These are phyloP conservation scores for Podarcis siculus DNA, from an alignment of 2,797 vertebrate species.

Conservation along the genomic window DNA sequence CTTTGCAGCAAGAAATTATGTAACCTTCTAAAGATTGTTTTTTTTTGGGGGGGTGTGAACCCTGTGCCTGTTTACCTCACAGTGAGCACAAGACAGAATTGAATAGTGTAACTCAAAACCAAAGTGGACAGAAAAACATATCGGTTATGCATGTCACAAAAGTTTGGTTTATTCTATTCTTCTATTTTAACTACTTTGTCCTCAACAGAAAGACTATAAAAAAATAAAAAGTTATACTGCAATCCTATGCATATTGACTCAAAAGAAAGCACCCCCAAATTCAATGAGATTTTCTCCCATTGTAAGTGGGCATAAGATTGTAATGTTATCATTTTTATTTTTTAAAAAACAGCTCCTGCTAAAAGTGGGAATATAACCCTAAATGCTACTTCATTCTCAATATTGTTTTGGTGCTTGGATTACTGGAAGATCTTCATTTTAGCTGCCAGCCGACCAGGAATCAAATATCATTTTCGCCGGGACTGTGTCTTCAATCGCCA, in stretches of 20 bases:
- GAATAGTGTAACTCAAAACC: background rate
- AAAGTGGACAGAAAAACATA: background rate
- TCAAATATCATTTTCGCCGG: constrained; percentile 92
- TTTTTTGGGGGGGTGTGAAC: too few species aligned
- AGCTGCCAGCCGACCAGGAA: constrained; percentile 81
- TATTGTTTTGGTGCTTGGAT: background rate
- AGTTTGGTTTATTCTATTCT: background rate
- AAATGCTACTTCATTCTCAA: background rate
- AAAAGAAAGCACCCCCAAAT: too few species aligned
- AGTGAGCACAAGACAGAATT: background rate
- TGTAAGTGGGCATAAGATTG: background rate
- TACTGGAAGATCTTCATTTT: constrained; percentile 39
- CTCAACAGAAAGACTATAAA: background rate
- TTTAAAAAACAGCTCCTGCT: background rate
- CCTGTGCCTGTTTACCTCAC: background rate
- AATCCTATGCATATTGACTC: background rate
- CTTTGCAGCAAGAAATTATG: background rate
- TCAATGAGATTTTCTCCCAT: background rate
- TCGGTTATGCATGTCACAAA: background rate
- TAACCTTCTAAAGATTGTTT: background rate
- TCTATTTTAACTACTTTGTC: background rate
- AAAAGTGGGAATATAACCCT: background rate
- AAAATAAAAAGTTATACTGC: background rate
- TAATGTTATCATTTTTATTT: background rate
- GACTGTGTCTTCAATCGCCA: constrained; percentile 92